A percentile compares a stretch with the other conserved stretches of the same genome.
These are phyloP conservation scores for Fissipunctia ypsillon DNA, from an alignment of 2,888 invertebrate species.

Conservation along the genomic window DNA sequence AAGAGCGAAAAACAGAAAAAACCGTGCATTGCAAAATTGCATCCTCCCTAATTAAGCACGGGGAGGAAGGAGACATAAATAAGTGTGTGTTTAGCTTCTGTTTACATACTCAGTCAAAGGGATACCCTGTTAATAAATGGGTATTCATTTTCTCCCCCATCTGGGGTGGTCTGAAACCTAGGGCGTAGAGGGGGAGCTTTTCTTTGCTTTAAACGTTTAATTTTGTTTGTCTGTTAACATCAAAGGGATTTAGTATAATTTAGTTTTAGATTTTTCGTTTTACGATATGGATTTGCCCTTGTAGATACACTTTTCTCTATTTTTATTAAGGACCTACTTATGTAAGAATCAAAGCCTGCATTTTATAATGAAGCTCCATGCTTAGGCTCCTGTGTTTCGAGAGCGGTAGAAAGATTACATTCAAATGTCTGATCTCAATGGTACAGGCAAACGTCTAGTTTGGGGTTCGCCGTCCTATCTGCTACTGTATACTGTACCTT, in stretches of 20 bases:
- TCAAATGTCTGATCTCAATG: too few relatives aligned
- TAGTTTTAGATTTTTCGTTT: background rate
- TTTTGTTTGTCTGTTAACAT: conserved; percentile 9
- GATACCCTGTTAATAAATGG: conserved; percentile 12
- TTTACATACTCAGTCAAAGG: background rate
- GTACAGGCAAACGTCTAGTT: too few relatives aligned
- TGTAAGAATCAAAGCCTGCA: background rate
- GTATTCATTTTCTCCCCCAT: conserved; percentile 8
- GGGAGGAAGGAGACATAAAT: background rate
- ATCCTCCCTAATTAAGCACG: background rate
- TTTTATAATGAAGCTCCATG: too few relatives aligned
- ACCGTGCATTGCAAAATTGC: background rate
- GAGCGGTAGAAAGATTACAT: background rate
- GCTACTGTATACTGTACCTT: too few relatives aligned
- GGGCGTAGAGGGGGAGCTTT: background rate
- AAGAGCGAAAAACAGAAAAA: background rate
- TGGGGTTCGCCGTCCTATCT: too few relatives aligned
- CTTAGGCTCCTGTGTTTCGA: background rate
- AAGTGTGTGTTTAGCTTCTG: background rate
- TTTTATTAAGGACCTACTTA: background rate
- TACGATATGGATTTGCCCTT: background rate
- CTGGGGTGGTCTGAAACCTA: background rate
- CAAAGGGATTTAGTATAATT: background rate
- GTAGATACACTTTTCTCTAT: background rate
- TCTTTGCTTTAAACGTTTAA: too few relatives aligned